Evolutionary conservation across 2,113 vertebrate genomes (phyloP).

Genomic region (Carassius auratus): DNA sequence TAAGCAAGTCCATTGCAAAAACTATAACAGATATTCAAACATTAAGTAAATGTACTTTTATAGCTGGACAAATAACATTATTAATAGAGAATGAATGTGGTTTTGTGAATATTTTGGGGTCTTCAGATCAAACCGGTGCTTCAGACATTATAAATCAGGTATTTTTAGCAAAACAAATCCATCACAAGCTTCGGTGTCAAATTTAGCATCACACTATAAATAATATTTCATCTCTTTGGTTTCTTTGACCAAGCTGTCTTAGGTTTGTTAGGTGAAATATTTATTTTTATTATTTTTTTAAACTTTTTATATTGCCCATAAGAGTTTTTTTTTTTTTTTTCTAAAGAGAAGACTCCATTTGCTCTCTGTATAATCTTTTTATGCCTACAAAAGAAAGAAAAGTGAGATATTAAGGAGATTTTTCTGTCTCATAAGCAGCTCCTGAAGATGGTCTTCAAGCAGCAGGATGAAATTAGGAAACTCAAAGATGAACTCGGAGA

Average conservation of each 20-base stretch:
- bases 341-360: background rate
- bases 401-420: background rate
- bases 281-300: background rate
- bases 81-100: background rate
- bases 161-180: background rate
- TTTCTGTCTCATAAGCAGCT: slow-evolving; percentile 68
- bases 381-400: background rate
- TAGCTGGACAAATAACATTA: background rate
- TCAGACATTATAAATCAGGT: background rate
- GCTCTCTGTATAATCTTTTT: background rate
- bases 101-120: background rate
- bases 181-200: too few species aligned
- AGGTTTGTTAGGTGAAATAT: background rate
- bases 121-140: background rate
- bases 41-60: background rate
- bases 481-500: slow-evolving; percentile 81
- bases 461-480: slow-evolving; percentile 84
- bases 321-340: too few species aligned
- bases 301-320: background rate
- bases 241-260: background rate
- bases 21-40: background rate
- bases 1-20: background rate
- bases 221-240: too few species aligned
- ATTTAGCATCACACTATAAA: too few species aligned
- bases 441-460: slow-evolving; percentile 85